These are phyloP conservation scores for Microcaecilia unicolor DNA, from an alignment of 2,797 vertebrate genomes.

Conservation along the genomic window DNA sequence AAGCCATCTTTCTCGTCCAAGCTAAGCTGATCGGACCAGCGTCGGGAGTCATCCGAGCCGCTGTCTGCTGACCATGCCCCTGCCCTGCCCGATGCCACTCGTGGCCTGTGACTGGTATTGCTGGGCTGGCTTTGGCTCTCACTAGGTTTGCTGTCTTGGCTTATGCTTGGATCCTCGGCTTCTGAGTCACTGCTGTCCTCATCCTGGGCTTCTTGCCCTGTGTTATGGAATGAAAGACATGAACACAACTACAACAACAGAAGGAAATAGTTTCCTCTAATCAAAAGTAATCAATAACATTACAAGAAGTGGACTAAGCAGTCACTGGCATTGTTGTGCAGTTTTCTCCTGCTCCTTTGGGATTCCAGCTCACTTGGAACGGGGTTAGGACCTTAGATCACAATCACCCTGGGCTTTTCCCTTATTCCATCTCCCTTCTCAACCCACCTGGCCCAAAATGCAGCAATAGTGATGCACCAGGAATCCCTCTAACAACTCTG, in stretches of 20 bases:
- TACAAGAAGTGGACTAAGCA: not conserved
- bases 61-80: constrained; percentile 78
- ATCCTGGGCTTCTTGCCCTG: constrained; percentile 77
- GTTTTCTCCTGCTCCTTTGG: too few species aligned
- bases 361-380: too few species aligned
- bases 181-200: constrained; percentile 97
- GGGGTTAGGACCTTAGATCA: too few species aligned
- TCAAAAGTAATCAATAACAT: accelerated
- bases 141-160: constrained; percentile 60
- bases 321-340: not conserved
- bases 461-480: too few species aligned
- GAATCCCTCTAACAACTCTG: too few species aligned
- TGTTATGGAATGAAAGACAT: constrained; percentile 4
- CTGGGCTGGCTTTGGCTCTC: constrained; percentile 62
- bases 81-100: constrained; percentile 57
- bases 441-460: too few species aligned
- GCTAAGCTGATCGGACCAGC: constrained; percentile 94
- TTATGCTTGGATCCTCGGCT: constrained; percentile 69
- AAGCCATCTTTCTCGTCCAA: constrained; percentile 96
- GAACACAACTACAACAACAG: accelerated
- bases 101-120: constrained; percentile 66
- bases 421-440: too few species aligned
- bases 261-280: not conserved
- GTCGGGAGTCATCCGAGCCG: constrained; percentile 81
- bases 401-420: too few species aligned